Percentiles rank a stretch among this genome's conserved stretches.
These are phyloP conservation scores for Podotricha telesiphe DNA, from an alignment of 2,888 invertebrate genomes.

Conservation along the genomic window DNA sequence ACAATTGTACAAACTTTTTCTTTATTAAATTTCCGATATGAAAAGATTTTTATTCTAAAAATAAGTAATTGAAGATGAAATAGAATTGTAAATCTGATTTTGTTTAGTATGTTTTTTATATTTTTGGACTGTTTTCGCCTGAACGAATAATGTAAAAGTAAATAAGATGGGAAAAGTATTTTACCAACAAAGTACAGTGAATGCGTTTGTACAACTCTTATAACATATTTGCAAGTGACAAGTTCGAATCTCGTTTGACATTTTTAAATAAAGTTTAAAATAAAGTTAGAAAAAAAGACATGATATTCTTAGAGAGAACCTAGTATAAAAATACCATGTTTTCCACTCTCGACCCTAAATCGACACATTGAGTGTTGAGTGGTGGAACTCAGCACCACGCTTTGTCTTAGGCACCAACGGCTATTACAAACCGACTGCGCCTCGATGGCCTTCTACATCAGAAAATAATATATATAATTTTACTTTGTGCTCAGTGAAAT, in stretches of 20 bases:
- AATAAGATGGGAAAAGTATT: neutral
- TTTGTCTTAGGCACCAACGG: too few relatives aligned
- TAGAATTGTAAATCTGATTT: constrained; percentile 15
- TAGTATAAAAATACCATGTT: too few relatives aligned
- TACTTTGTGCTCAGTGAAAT: too few relatives aligned
- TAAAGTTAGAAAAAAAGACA: too few relatives aligned
- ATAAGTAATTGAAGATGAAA: constrained; percentile 16
- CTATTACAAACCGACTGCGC: too few relatives aligned
- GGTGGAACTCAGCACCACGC: too few relatives aligned
- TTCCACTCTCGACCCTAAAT: too few relatives aligned
- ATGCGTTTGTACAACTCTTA: neutral
- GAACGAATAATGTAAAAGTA: neutral
- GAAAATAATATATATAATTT: too few relatives aligned
- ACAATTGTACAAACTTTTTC: constrained; percentile 24
- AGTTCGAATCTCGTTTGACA: neutral
- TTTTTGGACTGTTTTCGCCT: neutral
- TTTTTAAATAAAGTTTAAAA: too few relatives aligned
- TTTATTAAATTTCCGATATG: constrained; percentile 25
- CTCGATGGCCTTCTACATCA: too few relatives aligned
- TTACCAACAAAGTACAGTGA: neutral
- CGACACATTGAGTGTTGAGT: too few relatives aligned
- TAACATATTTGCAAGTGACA: neutral
- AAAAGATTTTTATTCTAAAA: constrained; percentile 27
- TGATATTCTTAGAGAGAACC: too few relatives aligned
- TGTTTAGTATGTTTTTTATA: neutral